Evolutionary conservation across 2,888 invertebrate species (phyloP), one percentile per base, ranked within the genome.

Genomic region (Cheilosia vulpina): DNA sequence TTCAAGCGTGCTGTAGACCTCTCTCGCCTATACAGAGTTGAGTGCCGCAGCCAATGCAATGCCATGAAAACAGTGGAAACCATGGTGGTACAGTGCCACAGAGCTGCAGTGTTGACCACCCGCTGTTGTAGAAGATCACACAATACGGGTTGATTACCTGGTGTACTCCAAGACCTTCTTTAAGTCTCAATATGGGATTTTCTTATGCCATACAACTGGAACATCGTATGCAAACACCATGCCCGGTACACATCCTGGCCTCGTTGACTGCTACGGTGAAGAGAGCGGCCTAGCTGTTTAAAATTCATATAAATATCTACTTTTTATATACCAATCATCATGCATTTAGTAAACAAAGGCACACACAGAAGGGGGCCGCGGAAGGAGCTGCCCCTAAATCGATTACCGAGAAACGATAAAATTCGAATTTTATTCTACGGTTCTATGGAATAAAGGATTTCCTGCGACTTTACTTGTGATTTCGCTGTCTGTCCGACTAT

Each of bases 371-470:
- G 34, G 19, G 65, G 7, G 62, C 24, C 57, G 52, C 11, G 19
- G 17, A 62, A 50, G 45, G 62, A 53, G 52, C 58, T 57, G 85
- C 77, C 77, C 52, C 62, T 60, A 81, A 81, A 80, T 85, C 87
- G 87, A 87, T 87, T 87, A 82, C 87, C 63, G 47, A 50, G 87
- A 87, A 87, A 78, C 82, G 87, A 87, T 87, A 87, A 87, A 87
- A 87, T 82, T 81, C 77, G 77, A 81, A 81, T 87, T 73, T 82
- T 77, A 82, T 82, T 78, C 81, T 62, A 72, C 80, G 45, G 62
- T 85, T 85, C 85, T 71, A 9, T 62, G 72, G 72, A 85, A 85
- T 72, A 81, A 68, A 72, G 76, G 80, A 85, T 72, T 80, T 77
- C 52, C 80, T 80, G 43, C 41, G 80, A 72, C 66, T 82, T 52